A percentile compares a stretch with the other conserved stretches of the same genome.
phyloP scores from a whole-genome alignment of 2,888 invertebrate species.

The Tinea pellionella region DNA sequence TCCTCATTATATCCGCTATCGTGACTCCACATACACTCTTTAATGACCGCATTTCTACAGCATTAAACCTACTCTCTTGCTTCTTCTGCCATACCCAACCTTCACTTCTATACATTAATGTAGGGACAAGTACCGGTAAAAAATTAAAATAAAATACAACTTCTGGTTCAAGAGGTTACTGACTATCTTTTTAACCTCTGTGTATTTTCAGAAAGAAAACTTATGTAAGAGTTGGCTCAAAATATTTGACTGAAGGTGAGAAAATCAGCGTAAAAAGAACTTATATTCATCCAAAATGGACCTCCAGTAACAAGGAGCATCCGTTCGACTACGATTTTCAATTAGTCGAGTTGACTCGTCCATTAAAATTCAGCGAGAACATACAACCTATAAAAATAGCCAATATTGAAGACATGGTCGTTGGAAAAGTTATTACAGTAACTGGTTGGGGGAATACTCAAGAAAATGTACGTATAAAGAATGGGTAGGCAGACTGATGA shows the following conservation, averaged over 20 bases:
- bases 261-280: conserved; percentile 29
- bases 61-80: no score
- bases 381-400: conserved; percentile 49
- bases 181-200: no score
- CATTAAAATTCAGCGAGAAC: conserved; percentile 38
- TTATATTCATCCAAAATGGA: conserved; percentile 45
- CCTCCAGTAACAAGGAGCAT: conserved; percentile 37
- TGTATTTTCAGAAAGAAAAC: conserved; percentile 37
- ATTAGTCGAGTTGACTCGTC: conserved; percentile 37
- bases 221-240: conserved; percentile 48
- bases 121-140: no score
- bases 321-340: conserved; percentile 58
- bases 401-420: conserved; percentile 48
- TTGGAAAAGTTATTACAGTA: conserved; percentile 49
- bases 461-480: conserved; percentile 43
- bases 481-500: neutral
- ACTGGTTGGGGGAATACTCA: conserved; percentile 60
- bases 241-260: conserved; percentile 40
- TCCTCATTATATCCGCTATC: no score
- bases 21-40: no score
- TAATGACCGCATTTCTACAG: no score
- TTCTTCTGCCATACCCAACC: no score
- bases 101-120: no score
- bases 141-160: no score
- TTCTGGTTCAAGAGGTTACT: no score